phyloP scores from a whole-genome alignment of 2,113 vertebrate species.

The Bucco capensis region DNA sequence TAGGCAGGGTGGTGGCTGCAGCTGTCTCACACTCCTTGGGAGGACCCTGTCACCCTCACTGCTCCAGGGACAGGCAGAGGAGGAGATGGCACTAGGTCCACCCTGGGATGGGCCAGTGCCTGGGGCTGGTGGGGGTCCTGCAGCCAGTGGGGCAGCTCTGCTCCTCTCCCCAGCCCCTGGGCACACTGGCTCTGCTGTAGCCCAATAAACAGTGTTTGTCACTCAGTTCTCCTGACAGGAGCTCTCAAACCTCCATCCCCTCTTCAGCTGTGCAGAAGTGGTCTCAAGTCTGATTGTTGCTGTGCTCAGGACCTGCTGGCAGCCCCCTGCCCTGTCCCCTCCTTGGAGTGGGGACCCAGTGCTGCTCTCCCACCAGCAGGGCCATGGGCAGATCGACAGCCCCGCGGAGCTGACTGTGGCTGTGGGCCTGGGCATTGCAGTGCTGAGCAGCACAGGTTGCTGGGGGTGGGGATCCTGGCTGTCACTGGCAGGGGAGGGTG shows the following conservation, averaged over 20 bases:
- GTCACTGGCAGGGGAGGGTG: no score
- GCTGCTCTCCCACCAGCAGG: rapidly evolving
- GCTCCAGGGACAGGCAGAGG: rapidly evolving
- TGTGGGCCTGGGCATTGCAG: rapidly evolving
- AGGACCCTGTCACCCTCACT: rapidly evolving
- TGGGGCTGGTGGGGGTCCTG: not conserved
- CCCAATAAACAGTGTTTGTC: not conserved
- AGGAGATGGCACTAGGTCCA: rapidly evolving
- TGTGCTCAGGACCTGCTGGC: not conserved
- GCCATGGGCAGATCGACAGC: rapidly evolving
- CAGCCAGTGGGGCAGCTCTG: rapidly evolving
- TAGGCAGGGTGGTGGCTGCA: rapidly evolving
- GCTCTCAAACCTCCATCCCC: rapidly evolving
- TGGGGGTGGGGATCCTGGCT: not conserved
- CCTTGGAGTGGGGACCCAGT: not conserved
- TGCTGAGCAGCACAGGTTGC: not conserved
- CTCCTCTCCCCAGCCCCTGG: no score
- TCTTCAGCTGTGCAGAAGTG: rapidly evolving
- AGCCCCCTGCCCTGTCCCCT: not conserved
- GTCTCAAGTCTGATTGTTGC: rapidly evolving
- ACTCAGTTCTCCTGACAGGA: rapidly evolving
- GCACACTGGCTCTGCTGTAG: rapidly evolving
- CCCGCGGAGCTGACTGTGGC: rapidly evolving
- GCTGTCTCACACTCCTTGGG: rapidly evolving
- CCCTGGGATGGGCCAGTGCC: rapidly evolving